Conservation (phyloP, 2,113 vertebrate genomes). For the Dicerorhinus sumatrensis region DNA sequence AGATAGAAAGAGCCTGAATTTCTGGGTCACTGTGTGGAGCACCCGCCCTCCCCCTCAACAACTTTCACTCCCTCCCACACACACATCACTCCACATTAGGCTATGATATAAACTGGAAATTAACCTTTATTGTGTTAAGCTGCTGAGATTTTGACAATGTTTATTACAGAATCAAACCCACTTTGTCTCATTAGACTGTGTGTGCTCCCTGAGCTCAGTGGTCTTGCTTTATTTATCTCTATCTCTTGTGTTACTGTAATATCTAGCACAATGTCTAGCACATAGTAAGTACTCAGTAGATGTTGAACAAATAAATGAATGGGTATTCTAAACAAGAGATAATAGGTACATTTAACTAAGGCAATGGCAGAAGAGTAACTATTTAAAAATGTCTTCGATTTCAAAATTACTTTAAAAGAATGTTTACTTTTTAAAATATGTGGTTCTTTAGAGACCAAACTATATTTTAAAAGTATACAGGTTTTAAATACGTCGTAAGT, state of each 20-base stretch:
- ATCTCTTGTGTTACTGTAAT: not conserved
- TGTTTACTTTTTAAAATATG: not conserved
- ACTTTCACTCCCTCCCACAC: not conserved
- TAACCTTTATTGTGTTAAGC: not conserved
- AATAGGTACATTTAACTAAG: not conserved
- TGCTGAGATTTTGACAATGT: not conserved
- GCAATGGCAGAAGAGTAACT: not conserved
- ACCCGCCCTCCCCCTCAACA: not conserved
- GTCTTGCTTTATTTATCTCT: not conserved
- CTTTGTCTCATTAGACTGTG: not conserved
- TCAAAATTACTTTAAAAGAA: slow-evolving; percentile 25
- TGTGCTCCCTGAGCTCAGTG: not conserved
- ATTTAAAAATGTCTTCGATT: not conserved
- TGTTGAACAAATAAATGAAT: not conserved
- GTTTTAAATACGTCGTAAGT: not conserved
- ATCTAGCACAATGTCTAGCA: not conserved
- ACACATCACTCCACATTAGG: not conserved
- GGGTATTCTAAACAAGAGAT: not conserved
- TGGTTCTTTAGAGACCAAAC: not conserved
- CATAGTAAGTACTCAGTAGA: not conserved
- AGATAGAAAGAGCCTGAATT: not conserved
- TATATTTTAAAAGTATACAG: not conserved
- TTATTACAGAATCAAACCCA: not conserved
- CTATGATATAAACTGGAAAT: not conserved
- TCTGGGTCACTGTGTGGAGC: not conserved